Evolutionary conservation across 2,113 vertebrate genomes (phyloP).

Genomic region (Leiothrix lutea): DNA sequence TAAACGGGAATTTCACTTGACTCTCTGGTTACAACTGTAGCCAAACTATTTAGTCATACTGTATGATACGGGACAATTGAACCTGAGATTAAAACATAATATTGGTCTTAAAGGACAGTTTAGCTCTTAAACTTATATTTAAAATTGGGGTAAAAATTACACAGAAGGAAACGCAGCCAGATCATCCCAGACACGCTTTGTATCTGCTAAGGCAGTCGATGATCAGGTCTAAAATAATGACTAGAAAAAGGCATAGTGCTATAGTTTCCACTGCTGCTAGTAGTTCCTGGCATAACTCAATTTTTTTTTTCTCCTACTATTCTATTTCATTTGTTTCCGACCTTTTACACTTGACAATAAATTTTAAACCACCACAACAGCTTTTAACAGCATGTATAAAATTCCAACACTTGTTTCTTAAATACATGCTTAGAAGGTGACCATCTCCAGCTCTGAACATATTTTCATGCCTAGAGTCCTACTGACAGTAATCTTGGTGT

Average conservation of each 20-base stretch:
- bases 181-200: neutral
- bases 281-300: accelerated
- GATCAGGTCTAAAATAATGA: neutral
- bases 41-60: neutral
- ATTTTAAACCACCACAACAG: neutral
- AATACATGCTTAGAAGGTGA: neutral
- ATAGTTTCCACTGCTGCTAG: neutral
- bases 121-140: neutral
- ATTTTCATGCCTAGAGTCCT: neutral
- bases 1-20: neutral
- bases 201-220: neutral
- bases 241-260: neutral
- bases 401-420: neutral
- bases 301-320: neutral
- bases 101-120: neutral
- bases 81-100: neutral
- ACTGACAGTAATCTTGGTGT: neutral
- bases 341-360: neutral
- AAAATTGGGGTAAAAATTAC: neutral
- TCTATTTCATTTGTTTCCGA: neutral
- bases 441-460: neutral
- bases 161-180: neutral
- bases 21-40: neutral
- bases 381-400: neutral
- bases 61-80: neutral